Base-by-base conservation (phyloP, 2,113 vertebrate species). In the Hydrolagus affinis region DNA sequence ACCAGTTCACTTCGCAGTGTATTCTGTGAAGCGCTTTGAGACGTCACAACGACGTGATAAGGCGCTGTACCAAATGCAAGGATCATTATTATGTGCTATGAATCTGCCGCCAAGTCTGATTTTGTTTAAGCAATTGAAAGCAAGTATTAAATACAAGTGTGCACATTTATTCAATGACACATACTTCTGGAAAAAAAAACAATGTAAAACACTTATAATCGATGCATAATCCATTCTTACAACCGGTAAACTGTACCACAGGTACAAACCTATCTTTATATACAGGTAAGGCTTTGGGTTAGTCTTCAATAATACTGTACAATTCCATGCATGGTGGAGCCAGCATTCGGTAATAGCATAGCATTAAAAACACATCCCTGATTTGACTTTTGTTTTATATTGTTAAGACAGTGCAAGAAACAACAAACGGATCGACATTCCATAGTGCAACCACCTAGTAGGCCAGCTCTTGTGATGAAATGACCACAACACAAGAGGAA, bases 231-330 rank as follows among this genome's bases (percentile, higher is more conserved):
- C 17, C 25, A 68, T 83, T 83, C 30, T 83, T 83, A 83, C n/a
- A 83, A 83, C 62, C 64, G 23, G 78, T 15, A 83, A 4, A 14
- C 11, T 83, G 78, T 83, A 83, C 78, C 78, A 83, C 17, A 14
- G 25, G 78, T 32, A 32, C 78, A 83, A 83, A 66, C 21, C 17
- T 66, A 32, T 66, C 44, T 44, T 28, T 80, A 17, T 64, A 83
- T 25, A 83, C 21, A 66, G 60, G 32, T 83, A 83, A 83, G 78
- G 78, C 78, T 66, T 83, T 83, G 62, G 78, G 78, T 83, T 66
- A 83, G 62, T 66, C 78, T 83, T 83, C 73, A n/a, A 83, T 80
- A 64, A 64, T 9, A 83, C 15, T 68, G 11, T 66, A 15, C 64
- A 83, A 19, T 83, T 83, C 64, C 78, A 83, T 83, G 25, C 78